phyloP scores from a whole-genome alignment of 2,888 invertebrate genomes.

The Neuroscelio doddi region DNA sequence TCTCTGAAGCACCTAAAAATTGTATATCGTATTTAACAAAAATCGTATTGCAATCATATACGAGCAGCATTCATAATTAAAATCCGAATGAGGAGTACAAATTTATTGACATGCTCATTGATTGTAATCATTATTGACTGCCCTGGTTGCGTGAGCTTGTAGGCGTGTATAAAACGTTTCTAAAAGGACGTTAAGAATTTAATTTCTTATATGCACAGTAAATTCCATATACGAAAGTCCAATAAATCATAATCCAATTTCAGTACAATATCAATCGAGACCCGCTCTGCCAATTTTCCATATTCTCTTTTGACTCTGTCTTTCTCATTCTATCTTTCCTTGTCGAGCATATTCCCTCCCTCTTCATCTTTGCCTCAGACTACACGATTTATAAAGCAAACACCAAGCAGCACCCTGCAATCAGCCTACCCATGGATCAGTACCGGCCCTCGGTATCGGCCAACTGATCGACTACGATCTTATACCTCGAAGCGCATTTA shows the following conservation, averaged over 20 bases:
- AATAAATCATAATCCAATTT: constrained; percentile 64
- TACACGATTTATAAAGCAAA: constrained; percentile 71
- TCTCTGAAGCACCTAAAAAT: background rate
- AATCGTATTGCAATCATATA: too few species aligned
- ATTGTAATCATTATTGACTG: constrained; percentile 7
- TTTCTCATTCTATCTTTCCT: constrained; percentile 28
- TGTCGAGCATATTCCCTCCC: constrained; percentile 30
- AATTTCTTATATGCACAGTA: constrained; percentile 14
- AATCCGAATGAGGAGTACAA: background rate
- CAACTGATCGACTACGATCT: constrained; percentile 53
- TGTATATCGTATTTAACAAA: too few species aligned
- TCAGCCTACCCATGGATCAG: constrained; percentile 63
- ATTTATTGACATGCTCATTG: constrained; percentile 8
- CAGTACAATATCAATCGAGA: constrained; percentile 61
- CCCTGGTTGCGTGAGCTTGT: background rate
- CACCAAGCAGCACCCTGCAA: constrained; percentile 68
- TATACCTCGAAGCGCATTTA: constrained; percentile 65
- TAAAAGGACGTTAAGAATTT: constrained; percentile 17
- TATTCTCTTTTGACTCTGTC: constrained; percentile 26
- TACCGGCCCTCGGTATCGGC: constrained; percentile 57
- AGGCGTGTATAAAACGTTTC: constrained; percentile 10
- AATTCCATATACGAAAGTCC: constrained; percentile 44
- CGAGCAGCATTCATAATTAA: background rate
- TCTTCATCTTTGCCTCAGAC: constrained; percentile 39
- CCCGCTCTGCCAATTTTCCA: constrained; percentile 31